These are phyloP conservation scores for Catharus ustulatus DNA, from an alignment of 2,797 vertebrate species.

Conservation along the genomic window DNA sequence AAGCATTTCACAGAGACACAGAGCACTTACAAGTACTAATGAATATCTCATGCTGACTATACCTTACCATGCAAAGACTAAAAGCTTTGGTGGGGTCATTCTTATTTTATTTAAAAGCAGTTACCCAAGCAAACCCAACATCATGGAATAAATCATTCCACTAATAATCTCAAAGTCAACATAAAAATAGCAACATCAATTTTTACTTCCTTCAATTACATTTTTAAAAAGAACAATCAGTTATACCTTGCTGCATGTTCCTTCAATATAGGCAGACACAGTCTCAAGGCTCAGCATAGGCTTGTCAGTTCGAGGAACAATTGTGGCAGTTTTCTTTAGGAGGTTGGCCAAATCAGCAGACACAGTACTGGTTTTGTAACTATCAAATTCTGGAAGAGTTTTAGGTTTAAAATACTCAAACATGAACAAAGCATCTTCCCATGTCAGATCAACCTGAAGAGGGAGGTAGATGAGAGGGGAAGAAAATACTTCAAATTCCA, in stretches of 20 bases:
- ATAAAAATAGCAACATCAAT: neutral
- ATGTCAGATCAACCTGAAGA: slow-evolving; percentile 90
- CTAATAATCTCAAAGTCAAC: neutral
- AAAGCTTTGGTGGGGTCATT: neutral
- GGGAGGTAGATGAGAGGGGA: neutral
- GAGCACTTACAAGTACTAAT: neutral
- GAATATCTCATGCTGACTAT: neutral
- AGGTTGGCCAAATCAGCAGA: slow-evolving; percentile 97
- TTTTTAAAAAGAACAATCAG: neutral
- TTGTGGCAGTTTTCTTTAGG: slow-evolving; percentile 88
- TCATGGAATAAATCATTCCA: neutral
- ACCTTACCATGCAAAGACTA: neutral
- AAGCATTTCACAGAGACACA: neutral
- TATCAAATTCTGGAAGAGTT: slow-evolving; percentile 95
- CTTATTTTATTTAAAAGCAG: neutral
- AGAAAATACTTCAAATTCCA: neutral
- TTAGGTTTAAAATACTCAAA: slow-evolving; percentile 98
- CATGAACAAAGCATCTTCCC: slow-evolving; percentile 92
- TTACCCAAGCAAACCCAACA: neutral
- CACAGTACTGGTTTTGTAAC: slow-evolving; percentile 98
- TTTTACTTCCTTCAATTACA: neutral
- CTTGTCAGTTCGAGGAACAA: slow-evolving; percentile 85
- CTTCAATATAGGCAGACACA: slow-evolving; percentile 92
- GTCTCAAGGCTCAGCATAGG: slow-evolving; percentile 88
- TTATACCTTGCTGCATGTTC: slow-evolving; percentile 84